Percentiles rank a stretch among this genome's conserved stretches.
phyloP scores from a whole-genome alignment of 2,113 vertebrate genomes.

The Nothoprocta pentlandii region DNA sequence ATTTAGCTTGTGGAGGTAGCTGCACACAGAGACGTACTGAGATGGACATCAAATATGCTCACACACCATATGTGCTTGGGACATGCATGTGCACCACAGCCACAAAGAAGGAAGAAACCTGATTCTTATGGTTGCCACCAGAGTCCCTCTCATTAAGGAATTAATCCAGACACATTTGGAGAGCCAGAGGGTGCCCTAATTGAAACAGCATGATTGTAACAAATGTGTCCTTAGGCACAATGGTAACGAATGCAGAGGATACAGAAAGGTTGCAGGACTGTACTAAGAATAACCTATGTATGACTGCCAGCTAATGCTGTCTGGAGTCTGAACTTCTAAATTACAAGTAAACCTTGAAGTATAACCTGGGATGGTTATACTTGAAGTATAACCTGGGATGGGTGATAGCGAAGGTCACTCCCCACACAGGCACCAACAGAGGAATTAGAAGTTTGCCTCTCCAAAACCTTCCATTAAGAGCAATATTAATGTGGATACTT shows the following conservation, averaged over 20 bases:
- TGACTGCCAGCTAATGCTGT: fast-evolving
- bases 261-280: background rate
- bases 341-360: background rate
- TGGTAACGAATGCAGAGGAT: fast-evolving
- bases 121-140: fast-evolving
- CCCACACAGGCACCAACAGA: background rate
- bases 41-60: background rate
- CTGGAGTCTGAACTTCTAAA: background rate
- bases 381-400: too few species aligned
- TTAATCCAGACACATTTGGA: background rate
- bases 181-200: background rate
- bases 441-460: background rate
- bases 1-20: fast-evolving
- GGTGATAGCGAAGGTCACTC: background rate
- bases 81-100: too few species aligned
- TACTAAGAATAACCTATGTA: fast-evolving
- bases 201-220: background rate
- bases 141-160: background rate
- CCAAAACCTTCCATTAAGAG: background rate
- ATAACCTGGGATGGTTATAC: background rate
- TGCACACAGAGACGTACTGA: fast-evolving
- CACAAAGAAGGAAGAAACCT: fast-evolving
- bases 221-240: background rate
- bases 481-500: fast-evolving
- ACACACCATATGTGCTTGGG: fast-evolving